Evolutionary conservation across 2,797 vertebrate genomes (phyloP), one percentile per base, ranked within the genome.

Genomic region (Fringilla coelebs): DNA sequence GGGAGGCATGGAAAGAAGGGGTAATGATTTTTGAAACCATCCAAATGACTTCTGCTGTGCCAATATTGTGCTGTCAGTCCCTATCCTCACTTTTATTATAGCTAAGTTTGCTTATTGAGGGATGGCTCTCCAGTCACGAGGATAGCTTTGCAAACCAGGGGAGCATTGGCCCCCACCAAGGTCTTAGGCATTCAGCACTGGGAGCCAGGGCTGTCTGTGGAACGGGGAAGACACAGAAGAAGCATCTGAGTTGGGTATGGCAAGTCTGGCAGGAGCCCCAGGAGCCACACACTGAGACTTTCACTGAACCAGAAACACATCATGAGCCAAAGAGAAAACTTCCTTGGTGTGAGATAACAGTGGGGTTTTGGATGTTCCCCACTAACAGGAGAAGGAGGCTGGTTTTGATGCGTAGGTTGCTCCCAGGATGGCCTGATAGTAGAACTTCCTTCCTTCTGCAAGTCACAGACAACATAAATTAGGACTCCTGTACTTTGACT

Each of bases 111-210:
- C 86, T 85, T 48, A 41, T 55, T 75, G 52, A 82, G 80, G 77
- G 24, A 4, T 71, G 45, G 17, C 67, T 90, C 77, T 86, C 32
- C 49, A 91, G 71, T 85, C 15, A 0, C 25, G 71, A 67, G 74
- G n/a, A 31, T 85, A 28, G 85, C 38, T 76, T 73, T 71, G 45
- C 38, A 94, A 67, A 66, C 62, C 40, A 3, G 36, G 63, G 26
- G 40, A 73, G 15, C 34, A 13, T 36, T 89, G 80, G 32, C 57
- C 49, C 41, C 34, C 62, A 0, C 18, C 51, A 40, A 43, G 31
- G 40, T 24, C 63, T 76, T 71, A 9, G 34, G 3, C 4, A 1
- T 78, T 88, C 52, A 38, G 24, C 1, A 0, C 0, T 66, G 73
- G 48, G 38, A 94, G 24, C 36, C 82, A 29, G 45, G 24, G 14